Conservation (phyloP, 1,140 invertebrate genomes). For the Forficula auricularia region DNA sequence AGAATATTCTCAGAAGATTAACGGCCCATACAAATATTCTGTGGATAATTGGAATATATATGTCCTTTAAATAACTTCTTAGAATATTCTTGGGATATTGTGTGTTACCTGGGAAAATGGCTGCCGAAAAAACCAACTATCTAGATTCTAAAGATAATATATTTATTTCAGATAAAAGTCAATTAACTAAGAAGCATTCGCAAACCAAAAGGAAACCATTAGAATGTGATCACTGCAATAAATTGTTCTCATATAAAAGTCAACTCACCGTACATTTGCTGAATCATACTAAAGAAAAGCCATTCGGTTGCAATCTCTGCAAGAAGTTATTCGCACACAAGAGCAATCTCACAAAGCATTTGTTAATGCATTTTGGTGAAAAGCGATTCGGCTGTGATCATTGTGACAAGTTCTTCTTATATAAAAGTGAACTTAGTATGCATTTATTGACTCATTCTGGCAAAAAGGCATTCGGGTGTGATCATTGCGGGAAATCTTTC, state of each 20-base stretch:
- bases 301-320: constrained; percentile 4
- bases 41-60: too few relatives aligned
- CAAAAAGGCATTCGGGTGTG: constrained; percentile 15
- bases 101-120: too few relatives aligned
- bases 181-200: too few relatives aligned
- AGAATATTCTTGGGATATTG: too few relatives aligned
- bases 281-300: constrained; percentile 8
- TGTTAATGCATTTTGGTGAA: constrained; percentile 4
- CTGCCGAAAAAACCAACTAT: too few relatives aligned
- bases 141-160: too few relatives aligned
- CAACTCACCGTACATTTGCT: constrained; percentile 12
- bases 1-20: too few relatives aligned
- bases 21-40: too few relatives aligned
- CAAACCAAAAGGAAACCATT: too few relatives aligned
- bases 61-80: too few relatives aligned
- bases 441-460: constrained; percentile 13
- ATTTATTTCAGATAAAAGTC: too few relatives aligned
- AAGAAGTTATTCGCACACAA: constrained; percentile 2
- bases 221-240: constrained; percentile 15
- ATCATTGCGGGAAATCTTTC: constrained; percentile 15
- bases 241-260: constrained; percentile 12
- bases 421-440: constrained; percentile 6
- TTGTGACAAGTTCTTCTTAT: constrained; percentile 8
- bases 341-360: background rate
- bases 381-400: constrained; percentile 11